Conservation (phyloP, 1,140 invertebrate genomes). For the Tetranychus urticae region DNA sequence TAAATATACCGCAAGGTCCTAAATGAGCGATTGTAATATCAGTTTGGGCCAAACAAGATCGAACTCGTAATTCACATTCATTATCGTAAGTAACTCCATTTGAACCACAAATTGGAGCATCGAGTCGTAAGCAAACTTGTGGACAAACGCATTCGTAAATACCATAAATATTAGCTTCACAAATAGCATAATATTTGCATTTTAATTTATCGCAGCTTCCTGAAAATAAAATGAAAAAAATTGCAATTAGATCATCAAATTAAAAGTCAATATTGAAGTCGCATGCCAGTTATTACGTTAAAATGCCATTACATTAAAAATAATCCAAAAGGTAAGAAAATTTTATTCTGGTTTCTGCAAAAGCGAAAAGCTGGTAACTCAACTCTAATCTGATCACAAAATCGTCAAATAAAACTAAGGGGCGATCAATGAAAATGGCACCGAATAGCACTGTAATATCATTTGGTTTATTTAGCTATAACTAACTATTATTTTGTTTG, state of each 20-base stretch:
- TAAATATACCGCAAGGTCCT: constrained; percentile 55
- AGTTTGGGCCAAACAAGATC: constrained; percentile 37
- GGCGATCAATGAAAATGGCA: too few species aligned
- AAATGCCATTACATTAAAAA: too few species aligned
- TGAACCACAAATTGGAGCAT: constrained; percentile 49
- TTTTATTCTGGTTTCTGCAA: not conserved
- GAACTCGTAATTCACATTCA: constrained; percentile 33
- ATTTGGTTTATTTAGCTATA: too few species aligned
- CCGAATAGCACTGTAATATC: too few species aligned
- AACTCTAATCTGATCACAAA: too few species aligned
- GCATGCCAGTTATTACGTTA: not conserved
- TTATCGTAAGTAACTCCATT: constrained; percentile 51
- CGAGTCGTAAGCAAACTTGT: constrained; percentile 4
- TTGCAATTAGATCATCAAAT: not conserved
- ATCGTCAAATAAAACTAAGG: too few species aligned
- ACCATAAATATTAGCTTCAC: constrained; percentile 48
- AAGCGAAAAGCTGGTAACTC: too few species aligned
- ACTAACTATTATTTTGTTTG: too few species aligned
- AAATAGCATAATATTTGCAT: constrained; percentile 56
- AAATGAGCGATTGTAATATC: constrained; percentile 45
- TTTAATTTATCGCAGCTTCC: constrained; percentile 50
- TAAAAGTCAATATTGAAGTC: not conserved
- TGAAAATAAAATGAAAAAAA: constrained; percentile 16
- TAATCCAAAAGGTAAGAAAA: not conserved
- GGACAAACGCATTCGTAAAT: constrained; percentile 45